Evolutionary conservation across 2,113 vertebrate species (phyloP).

Genomic region (Callaeas wilsoni): DNA sequence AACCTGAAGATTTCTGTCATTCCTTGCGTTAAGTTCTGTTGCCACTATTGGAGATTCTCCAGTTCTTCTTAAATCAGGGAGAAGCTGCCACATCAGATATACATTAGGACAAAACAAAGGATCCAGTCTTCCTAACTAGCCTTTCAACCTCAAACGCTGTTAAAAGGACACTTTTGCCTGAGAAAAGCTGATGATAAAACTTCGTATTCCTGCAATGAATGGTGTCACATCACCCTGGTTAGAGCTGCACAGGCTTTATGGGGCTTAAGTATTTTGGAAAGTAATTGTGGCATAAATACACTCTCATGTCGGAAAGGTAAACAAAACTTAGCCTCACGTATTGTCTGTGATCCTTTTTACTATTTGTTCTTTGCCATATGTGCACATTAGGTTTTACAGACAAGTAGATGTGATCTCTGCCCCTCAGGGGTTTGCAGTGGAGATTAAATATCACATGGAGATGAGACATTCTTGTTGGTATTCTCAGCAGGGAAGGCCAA

Average conservation of each 20-base stretch:
- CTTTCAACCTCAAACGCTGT: not conserved
- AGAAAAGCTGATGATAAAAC: not conserved
- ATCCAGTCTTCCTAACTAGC: not conserved
- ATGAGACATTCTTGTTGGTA: not conserved
- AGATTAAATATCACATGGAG: conserved; percentile 45
- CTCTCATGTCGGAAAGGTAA: not conserved
- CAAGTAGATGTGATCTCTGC: conserved; percentile 47
- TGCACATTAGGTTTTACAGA: conserved; percentile 40
- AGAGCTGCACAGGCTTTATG: not conserved
- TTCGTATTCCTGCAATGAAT: not conserved
- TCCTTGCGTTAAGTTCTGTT: not conserved
- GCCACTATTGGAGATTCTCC: not conserved
- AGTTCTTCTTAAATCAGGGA: not conserved
- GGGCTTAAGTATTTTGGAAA: not conserved
- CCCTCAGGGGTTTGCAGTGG: not conserved
- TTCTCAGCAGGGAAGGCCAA: conserved; percentile 26
- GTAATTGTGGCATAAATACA: not conserved
- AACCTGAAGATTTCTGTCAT: not conserved
- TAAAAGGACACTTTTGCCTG: not conserved
- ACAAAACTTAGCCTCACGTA: not conserved
- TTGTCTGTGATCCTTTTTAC: conserved; percentile 33
- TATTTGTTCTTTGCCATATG: conserved; percentile 55
- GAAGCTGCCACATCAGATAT: not conserved
- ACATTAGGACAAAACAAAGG: not conserved
- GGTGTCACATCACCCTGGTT: not conserved